These are phyloP conservation scores for Sialis fuliginosa DNA, from an alignment of 2,888 invertebrate species.

Conservation along the genomic window DNA sequence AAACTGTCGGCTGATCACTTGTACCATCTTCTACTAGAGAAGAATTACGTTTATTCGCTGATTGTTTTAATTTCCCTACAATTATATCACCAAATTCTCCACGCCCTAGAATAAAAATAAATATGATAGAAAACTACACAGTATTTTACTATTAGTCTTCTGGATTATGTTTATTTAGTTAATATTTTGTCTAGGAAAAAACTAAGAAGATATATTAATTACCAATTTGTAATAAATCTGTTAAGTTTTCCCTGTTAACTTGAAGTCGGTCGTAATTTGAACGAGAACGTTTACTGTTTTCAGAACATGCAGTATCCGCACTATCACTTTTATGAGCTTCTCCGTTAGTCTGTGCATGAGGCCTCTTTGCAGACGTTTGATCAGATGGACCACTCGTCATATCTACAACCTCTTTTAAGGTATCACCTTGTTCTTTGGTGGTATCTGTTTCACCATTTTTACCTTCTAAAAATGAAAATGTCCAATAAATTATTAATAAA, in stretches of 20 bases:
- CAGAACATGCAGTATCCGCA: conserved; percentile 37
- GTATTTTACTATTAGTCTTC: no score
- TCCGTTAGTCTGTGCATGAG: conserved; percentile 22
- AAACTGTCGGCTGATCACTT: conserved; percentile 30
- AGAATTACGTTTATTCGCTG: conserved; percentile 15
- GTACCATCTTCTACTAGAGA: conserved; percentile 18
- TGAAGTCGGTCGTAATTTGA: conserved; percentile 59
- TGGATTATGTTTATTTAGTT: background rate
- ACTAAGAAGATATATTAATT: conserved; percentile 8
- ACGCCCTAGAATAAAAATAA: conserved; percentile 36
- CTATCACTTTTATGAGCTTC: conserved; percentile 46
- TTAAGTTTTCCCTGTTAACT: conserved; percentile 53
- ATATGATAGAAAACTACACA: background rate
- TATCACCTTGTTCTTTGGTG: conserved; percentile 38
- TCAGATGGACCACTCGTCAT: conserved; percentile 26
- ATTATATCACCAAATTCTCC: conserved; percentile 88
- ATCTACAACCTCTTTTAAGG: conserved; percentile 33
- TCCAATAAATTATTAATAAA: background rate
- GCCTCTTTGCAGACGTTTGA: conserved; percentile 12
- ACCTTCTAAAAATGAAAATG: conserved; percentile 25
- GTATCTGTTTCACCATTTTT: conserved; percentile 44
- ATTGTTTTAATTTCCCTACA: conserved; percentile 39
- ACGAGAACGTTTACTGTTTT: conserved; percentile 40
- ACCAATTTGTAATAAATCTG: conserved; percentile 45
- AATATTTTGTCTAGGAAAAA: background rate